A percentile compares a stretch with the other conserved stretches of the same genome.
Conservation (phyloP, 1,140 invertebrate species). For the Homalodisca vitripennis region DNA sequence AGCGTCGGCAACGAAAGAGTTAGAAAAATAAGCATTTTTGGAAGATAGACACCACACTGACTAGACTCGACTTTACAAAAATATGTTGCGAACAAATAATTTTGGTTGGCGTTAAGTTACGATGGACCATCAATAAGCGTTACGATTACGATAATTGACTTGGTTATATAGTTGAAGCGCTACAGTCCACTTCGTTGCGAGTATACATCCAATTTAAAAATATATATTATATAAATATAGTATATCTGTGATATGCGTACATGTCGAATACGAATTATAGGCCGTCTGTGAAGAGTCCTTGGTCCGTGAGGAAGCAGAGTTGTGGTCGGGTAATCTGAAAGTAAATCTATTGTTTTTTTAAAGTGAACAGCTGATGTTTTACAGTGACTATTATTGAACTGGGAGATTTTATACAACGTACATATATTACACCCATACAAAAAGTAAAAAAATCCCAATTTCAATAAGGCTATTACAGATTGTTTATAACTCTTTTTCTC, state of each 20-base stretch:
- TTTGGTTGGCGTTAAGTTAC: slow-evolving; percentile 10
- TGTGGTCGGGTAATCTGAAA: background rate
- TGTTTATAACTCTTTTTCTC: no score
- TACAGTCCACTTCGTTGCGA: slow-evolving; percentile 8
- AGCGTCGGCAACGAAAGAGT: slow-evolving; percentile 13
- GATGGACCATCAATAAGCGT: slow-evolving; percentile 7
- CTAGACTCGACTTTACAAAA: slow-evolving; percentile 6
- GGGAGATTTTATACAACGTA: no score
- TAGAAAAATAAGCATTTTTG: slow-evolving; percentile 4
- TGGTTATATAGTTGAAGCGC: slow-evolving; percentile 7
- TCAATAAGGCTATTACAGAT: no score
- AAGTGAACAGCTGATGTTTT: no score
- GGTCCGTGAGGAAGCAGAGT: slow-evolving; percentile 1
- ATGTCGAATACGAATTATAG: slow-evolving; percentile 3
- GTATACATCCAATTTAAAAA: slow-evolving; percentile 12
- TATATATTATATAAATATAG: background rate
- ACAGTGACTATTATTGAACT: no score
- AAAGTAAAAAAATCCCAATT: no score
- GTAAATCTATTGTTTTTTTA: no score
- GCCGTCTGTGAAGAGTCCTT: slow-evolving; percentile 5
- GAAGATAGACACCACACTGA: slow-evolving; percentile 17
- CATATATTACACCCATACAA: no score
- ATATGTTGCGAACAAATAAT: background rate
- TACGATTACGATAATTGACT: slow-evolving; percentile 10
- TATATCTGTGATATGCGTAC: background rate